A percentile compares a stretch with the other conserved stretches of the same genome.
phyloP scores from a whole-genome alignment of 2,797 vertebrate species.

The Pseudocheirus occidentalis region DNA sequence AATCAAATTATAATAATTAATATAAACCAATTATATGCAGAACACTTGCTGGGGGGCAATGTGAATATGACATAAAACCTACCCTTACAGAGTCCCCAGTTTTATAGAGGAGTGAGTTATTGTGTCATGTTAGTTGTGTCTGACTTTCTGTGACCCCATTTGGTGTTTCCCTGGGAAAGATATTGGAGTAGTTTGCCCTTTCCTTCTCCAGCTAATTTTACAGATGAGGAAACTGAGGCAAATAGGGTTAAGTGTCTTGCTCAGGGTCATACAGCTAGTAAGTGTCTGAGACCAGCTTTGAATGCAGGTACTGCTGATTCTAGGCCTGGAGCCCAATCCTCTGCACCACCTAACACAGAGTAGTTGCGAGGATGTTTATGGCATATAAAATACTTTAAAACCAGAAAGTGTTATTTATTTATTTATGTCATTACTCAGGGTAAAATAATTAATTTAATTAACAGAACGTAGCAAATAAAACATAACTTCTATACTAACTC shows the following conservation, averaged over 20 bases:
- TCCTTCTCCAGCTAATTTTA: not conserved
- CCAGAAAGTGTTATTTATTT: not conserved
- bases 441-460: not conserved
- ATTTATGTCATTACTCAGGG: not conserved
- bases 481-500: not conserved
- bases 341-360: not conserved
- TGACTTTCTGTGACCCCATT: not conserved
- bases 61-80: not conserved
- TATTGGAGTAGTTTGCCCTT: not conserved
- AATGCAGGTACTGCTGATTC: not conserved
- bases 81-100: not conserved
- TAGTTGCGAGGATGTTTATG: not conserved
- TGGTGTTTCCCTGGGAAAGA: not conserved
- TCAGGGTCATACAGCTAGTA: not conserved
- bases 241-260: too few relatives aligned
- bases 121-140: not conserved
- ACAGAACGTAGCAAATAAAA: not conserved
- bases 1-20: not conserved
- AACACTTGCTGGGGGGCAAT: not conserved
- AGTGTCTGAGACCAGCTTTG: not conserved
- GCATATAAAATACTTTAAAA: not conserved
- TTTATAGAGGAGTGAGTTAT: not conserved
- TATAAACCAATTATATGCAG: not conserved
- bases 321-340: not conserved
- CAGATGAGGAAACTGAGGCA: not conserved